Conservation (phyloP, 92 coral and sea anemone species). For the Meandrina meandrites region DNA sequence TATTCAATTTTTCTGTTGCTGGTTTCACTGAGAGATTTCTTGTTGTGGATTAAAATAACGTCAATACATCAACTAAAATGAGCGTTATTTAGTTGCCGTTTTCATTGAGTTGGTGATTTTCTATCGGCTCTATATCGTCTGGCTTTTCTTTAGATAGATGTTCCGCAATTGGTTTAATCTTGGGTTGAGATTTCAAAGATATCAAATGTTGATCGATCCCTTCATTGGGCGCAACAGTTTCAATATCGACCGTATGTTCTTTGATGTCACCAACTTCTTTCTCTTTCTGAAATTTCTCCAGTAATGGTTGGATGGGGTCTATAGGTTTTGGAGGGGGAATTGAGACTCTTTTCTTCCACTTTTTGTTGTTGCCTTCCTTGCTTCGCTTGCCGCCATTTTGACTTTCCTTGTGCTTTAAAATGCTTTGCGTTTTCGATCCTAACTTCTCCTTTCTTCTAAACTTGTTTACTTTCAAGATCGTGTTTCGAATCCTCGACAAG, state of each 20-base stretch:
- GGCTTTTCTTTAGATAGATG: constrained; percentile 44
- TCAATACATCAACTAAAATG: background rate
- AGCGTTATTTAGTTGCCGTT: background rate
- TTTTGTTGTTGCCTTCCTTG: background rate
- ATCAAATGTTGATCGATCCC: constrained; percentile 61
- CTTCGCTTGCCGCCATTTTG: background rate
- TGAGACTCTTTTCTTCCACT: constrained; percentile 38
- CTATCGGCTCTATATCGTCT: constrained; percentile 25
- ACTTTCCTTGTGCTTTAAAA: background rate
- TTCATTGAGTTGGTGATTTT: constrained; percentile 19
- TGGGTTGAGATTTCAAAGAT: constrained; percentile 46
- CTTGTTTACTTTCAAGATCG: background rate
- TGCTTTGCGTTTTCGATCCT: background rate
- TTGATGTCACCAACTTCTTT: constrained; percentile 57
- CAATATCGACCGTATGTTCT: constrained; percentile 47
- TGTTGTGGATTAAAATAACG: background rate
- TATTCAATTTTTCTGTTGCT: too few species aligned
- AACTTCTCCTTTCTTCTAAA: background rate
- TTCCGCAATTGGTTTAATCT: constrained; percentile 56
- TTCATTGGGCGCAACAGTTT: constrained; percentile 48
- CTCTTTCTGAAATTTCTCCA: constrained; percentile 57
- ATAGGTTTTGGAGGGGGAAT: constrained; percentile 74
- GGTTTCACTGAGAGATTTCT: too few species aligned
- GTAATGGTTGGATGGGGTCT: constrained; percentile 52
- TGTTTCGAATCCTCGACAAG: background rate